Evolutionary conservation across 2,888 invertebrate genomes (phyloP).

Genomic region (Siphlonurus alternatus): DNA sequence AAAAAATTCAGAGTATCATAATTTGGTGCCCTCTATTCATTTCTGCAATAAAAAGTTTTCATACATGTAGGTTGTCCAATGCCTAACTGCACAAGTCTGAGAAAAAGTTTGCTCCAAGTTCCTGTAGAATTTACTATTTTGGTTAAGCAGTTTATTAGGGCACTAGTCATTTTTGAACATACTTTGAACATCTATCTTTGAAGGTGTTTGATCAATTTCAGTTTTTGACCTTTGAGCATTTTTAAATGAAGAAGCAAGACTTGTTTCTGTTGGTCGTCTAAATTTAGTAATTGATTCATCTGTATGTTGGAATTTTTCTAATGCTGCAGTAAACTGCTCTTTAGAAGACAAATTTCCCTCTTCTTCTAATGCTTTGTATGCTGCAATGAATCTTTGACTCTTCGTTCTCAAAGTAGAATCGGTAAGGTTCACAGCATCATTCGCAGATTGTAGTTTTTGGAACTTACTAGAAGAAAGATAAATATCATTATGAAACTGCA

Average conservation of each 20-base stretch:
- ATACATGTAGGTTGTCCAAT: too few relatives aligned
- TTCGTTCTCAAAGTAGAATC: constrained; percentile 34
- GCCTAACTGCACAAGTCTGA: too few relatives aligned
- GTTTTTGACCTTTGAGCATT: neutral
- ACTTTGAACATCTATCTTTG: too few relatives aligned
- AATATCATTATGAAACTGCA: constrained; percentile 2
- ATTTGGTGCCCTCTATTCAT: too few relatives aligned
- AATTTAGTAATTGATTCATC: neutral
- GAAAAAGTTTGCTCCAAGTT: too few relatives aligned
- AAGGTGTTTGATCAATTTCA: neutral
- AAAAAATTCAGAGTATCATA: too few relatives aligned
- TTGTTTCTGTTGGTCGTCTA: neutral
- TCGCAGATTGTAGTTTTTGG: constrained; percentile 39
- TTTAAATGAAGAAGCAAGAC: neutral
- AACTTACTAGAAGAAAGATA: constrained; percentile 38
- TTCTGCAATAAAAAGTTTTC: too few relatives aligned
- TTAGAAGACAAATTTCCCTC: constrained; percentile 18
- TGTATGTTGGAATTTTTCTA: neutral
- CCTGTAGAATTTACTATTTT: too few relatives aligned
- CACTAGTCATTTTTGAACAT: too few relatives aligned
- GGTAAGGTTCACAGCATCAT: constrained; percentile 36
- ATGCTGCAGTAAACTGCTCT: neutral
- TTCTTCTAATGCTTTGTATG: constrained; percentile 38
- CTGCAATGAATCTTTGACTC: constrained; percentile 41
- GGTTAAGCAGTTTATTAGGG: too few relatives aligned